Evolutionary conservation across 2,797 vertebrate genomes (phyloP).

Genomic region (Ceryle rudis): DNA sequence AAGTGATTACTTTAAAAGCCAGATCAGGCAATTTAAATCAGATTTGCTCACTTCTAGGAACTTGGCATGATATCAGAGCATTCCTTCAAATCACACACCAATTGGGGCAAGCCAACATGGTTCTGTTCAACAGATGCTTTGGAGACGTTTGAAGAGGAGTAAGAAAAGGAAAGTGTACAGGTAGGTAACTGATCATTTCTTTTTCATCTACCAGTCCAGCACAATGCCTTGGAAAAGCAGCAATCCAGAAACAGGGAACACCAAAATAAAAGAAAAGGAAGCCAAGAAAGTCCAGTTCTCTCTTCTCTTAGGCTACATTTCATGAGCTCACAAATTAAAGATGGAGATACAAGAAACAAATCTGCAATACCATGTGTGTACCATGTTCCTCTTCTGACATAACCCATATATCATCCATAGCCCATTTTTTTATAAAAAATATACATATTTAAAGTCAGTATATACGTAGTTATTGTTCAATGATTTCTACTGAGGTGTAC

Average conservation of each 20-base stretch:
- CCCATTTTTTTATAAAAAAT: neutral
- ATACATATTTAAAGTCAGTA: neutral
- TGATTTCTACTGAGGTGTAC: neutral
- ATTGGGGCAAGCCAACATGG: neutral
- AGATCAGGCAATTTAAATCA: neutral
- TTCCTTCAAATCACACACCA: neutral
- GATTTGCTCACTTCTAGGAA: neutral
- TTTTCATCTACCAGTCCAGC: neutral
- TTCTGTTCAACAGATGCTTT: conserved; percentile 40
- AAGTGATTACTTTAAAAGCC: neutral
- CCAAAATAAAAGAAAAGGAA: neutral
- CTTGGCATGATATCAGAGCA: neutral
- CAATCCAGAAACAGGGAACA: neutral
- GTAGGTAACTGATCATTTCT: conserved; percentile 6
- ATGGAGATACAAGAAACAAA: neutral
- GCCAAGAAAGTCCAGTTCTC: neutral
- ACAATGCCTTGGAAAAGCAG: neutral
- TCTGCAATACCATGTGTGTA: neutral
- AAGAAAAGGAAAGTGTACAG: neutral
- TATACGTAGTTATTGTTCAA: neutral
- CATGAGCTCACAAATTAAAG: neutral
- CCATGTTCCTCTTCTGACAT: neutral
- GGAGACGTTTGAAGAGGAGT: neutral
- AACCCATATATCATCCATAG: neutral
- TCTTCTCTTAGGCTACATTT: neutral